Conservation (phyloP, 2,113 vertebrate genomes). For the Brachypodius melanocephalos region DNA sequence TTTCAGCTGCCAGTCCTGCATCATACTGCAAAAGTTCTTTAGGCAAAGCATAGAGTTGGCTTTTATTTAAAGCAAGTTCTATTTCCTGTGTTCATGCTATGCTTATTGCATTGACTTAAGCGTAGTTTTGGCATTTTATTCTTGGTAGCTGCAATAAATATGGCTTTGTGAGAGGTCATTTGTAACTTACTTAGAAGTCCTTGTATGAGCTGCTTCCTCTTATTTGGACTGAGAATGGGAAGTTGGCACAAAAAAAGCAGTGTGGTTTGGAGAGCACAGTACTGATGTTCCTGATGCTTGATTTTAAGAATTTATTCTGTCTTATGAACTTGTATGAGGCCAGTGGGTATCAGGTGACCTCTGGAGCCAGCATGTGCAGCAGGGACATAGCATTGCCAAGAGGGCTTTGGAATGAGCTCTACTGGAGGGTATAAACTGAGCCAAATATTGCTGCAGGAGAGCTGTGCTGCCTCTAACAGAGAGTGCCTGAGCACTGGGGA, state of each 20-base stretch:
- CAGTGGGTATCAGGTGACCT: neutral
- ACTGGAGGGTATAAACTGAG: neutral
- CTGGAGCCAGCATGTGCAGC: neutral
- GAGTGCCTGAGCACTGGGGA: neutral
- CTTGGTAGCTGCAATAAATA: neutral
- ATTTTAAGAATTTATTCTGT: neutral
- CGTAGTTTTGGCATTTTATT: constrained; percentile 17
- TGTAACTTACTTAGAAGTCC: neutral
- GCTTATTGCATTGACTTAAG: constrained; percentile 11
- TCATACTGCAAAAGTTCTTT: neutral
- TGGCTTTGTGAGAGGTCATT: neutral
- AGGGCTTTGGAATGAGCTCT: neutral
- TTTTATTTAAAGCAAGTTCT: neutral
- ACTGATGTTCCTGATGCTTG: neutral
- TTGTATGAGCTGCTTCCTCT: neutral
- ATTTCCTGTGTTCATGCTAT: neutral
- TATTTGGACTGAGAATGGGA: neutral
- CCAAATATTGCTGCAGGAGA: neutral
- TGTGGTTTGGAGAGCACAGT: neutral
- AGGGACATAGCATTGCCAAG: neutral
- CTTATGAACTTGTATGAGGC: neutral
- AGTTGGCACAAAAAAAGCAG: neutral
- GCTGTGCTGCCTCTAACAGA: neutral
- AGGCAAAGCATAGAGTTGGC: neutral
- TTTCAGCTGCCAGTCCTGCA: neutral